phyloP scores from a whole-genome alignment of 2,113 vertebrate species.

The Zeus faber region DNA sequence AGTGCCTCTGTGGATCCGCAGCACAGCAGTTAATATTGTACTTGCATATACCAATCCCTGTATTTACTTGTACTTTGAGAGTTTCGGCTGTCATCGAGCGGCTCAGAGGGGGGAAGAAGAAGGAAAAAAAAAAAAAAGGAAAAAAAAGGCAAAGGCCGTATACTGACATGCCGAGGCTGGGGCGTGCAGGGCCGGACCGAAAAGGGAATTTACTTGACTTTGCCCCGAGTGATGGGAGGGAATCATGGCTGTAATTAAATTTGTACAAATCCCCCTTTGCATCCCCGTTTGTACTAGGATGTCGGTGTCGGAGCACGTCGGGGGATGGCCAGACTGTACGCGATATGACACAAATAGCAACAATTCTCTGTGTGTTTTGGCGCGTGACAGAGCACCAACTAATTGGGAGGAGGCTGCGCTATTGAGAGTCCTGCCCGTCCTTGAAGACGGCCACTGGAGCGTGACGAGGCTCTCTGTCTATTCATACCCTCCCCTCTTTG shows the following conservation, averaged over 20 bases:
- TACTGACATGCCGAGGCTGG: too few species aligned
- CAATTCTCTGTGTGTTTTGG: not conserved
- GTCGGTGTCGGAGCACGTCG: not conserved
- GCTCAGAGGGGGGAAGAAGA: too few species aligned
- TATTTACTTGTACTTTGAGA: not conserved
- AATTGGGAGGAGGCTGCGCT: not conserved
- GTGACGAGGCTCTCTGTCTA: too few species aligned
- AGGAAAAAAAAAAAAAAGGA: too few species aligned
- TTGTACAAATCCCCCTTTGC: not conserved
- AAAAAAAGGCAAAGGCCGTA: too few species aligned
- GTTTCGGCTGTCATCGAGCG: not conserved
- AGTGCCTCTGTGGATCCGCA: not conserved
- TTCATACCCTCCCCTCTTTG: too few species aligned
- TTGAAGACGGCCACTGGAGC: too few species aligned
- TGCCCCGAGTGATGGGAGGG: not conserved
- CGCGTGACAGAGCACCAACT: not conserved
- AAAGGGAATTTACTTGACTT: too few species aligned
- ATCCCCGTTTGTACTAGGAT: not conserved
- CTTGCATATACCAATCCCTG: not conserved
- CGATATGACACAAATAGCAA: not conserved
- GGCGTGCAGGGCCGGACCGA: too few species aligned
- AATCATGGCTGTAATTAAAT: not conserved
- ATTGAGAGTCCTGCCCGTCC: not conserved
- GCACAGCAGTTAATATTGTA: not conserved
- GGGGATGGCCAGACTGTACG: not conserved